These are phyloP conservation scores for Cephonodes hylas DNA, from an alignment of 2,888 invertebrate species.

Conservation along the genomic window DNA sequence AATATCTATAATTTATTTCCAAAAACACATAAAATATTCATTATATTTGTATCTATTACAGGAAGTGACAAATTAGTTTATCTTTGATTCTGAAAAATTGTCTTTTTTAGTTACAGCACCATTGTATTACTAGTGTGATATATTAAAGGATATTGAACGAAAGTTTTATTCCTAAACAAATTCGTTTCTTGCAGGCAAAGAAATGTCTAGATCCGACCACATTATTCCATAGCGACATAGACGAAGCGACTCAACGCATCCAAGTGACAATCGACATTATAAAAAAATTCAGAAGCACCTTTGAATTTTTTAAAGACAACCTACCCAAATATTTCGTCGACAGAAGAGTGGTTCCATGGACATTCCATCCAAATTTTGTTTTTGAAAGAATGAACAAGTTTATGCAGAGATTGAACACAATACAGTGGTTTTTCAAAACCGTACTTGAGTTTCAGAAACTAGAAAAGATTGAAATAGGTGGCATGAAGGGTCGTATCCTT, in stretches of 20 bases:
- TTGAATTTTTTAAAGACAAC: conserved; percentile 86
- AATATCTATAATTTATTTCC: too few species aligned
- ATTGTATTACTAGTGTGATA: too few species aligned
- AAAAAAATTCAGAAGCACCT: conserved; percentile 83
- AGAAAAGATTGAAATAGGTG: conserved; percentile 97
- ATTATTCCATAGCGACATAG: conserved; percentile 96
- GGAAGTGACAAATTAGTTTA: too few species aligned
- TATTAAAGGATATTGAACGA: too few species aligned
- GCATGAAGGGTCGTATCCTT: conserved; percentile 89
- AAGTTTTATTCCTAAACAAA: neutral
- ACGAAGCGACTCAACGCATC: conserved; percentile 93
- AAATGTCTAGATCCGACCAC: conserved; percentile 94
- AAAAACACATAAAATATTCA: too few species aligned
- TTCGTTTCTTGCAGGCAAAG: conserved; percentile 84
- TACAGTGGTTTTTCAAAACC: conserved; percentile 94
- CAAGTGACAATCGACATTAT: conserved; percentile 84
- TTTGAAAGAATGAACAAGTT: conserved; percentile 90
- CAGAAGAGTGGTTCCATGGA: conserved; percentile 84
- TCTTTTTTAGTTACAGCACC: too few species aligned
- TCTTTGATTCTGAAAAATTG: too few species aligned
- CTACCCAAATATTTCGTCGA: conserved; percentile 85
- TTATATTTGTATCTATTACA: too few species aligned
- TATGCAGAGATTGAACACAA: conserved; percentile 87
- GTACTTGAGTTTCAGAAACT: conserved; percentile 96
- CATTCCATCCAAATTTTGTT: conserved; percentile 90